phyloP scores from a whole-genome alignment of 2,888 invertebrate genomes.

The Thecophora atra region DNA sequence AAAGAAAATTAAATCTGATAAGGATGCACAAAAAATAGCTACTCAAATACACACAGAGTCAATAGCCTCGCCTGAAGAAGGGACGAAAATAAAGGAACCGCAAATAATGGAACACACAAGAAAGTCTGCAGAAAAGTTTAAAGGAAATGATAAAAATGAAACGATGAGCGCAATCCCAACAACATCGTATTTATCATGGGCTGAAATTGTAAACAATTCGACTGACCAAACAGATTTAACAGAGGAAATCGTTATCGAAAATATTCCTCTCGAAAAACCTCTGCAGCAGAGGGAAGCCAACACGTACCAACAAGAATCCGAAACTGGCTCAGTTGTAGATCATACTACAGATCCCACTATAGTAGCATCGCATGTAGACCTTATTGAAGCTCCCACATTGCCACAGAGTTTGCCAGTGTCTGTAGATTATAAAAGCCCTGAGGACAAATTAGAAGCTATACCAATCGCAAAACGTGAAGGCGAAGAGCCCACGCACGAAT shows the following conservation, averaged over 20 bases:
- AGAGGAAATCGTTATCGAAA: neutral
- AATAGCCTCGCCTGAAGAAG: neutral
- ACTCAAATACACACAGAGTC: neutral
- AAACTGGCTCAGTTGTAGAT: neutral
- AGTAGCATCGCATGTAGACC: neutral
- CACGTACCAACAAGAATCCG: too few relatives aligned
- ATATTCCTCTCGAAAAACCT: neutral
- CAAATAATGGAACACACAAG: neutral
- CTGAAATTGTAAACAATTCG: constrained; percentile 34
- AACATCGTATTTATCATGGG: constrained; percentile 34
- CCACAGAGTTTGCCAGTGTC: too few relatives aligned
- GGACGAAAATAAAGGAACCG: neutral
- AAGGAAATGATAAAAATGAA: neutral
- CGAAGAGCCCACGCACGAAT: neutral
- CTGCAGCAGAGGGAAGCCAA: too few relatives aligned
- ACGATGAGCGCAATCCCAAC: neutral
- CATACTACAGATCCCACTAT: too few relatives aligned
- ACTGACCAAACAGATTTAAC: constrained; percentile 16
- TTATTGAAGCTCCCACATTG: neutral
- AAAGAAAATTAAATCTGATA: neutral
- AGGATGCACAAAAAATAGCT: neutral
- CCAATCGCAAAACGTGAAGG: neutral
- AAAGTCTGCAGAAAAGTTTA: neutral
- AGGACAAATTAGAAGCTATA: neutral
- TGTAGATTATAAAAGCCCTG: neutral